Evolutionary conservation across 1,140 invertebrate species (phyloP).

Genomic region (Musca domestica): DNA sequence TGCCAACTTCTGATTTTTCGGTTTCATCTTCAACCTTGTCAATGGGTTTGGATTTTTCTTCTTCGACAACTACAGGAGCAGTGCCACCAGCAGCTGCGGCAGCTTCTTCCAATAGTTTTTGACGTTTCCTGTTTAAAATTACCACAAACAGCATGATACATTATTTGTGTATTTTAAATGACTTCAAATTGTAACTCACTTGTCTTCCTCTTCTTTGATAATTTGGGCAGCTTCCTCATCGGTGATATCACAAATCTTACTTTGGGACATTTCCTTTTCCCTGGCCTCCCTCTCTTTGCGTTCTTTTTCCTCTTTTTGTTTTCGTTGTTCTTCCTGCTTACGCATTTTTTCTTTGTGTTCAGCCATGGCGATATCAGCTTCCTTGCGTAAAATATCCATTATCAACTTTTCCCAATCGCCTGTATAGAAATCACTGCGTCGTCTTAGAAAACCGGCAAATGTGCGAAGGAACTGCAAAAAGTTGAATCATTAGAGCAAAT

Average conservation of each 20-base stretch:
- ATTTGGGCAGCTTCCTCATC: constrained; percentile 88
- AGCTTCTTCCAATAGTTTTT: constrained; percentile 31
- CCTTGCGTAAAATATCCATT: constrained; percentile 75
- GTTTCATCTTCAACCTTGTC: constrained; percentile 62
- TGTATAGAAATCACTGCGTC: constrained; percentile 96
- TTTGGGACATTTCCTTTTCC: constrained; percentile 41
- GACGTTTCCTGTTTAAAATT: constrained; percentile 43
- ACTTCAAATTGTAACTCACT: too few species aligned
- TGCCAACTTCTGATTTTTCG: constrained; percentile 83
- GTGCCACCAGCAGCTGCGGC: constrained; percentile 20
- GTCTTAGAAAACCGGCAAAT: constrained; percentile 86
- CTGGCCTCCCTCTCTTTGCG: constrained; percentile 32
- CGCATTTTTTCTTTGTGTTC: constrained; percentile 65
- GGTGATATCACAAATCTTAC: constrained; percentile 80
- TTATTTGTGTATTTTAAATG: too few species aligned
- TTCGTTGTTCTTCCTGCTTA: constrained; percentile 61
- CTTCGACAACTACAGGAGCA: constrained; percentile 13
- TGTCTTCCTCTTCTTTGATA: constrained; percentile 65
- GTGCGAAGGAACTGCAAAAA: constrained; percentile 83
- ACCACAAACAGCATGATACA: too few species aligned
- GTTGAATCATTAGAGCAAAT: too few species aligned
- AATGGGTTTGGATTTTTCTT: constrained; percentile 50
- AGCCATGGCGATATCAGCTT: constrained; percentile 67
- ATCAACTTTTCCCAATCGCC: constrained; percentile 86
- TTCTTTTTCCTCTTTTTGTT: constrained; percentile 56